Percentiles rank a stretch among this genome's conserved stretches.
These are phyloP conservation scores for Oostethus manadensis DNA, from an alignment of 2,113 vertebrate species.

Conservation along the genomic window DNA sequence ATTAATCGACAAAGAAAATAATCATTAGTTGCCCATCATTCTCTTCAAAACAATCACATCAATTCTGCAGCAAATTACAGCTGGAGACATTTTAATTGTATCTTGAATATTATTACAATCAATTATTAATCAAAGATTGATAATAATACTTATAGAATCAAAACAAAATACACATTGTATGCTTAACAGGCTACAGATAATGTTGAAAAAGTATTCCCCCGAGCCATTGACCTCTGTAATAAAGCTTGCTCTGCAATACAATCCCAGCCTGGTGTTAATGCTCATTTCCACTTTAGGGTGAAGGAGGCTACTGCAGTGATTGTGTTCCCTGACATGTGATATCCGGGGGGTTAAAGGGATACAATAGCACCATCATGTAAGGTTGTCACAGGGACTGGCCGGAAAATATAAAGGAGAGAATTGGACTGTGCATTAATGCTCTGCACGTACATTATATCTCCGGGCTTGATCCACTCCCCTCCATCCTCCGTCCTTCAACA, in stretches of 20 bases:
- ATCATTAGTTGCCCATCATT: no score
- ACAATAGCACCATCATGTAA: conserved; percentile 60
- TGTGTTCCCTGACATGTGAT: conserved; percentile 62
- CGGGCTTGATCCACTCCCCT: conserved; percentile 31
- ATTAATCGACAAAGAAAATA: no score
- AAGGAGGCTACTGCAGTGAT: conserved; percentile 49
- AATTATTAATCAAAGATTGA: no score
- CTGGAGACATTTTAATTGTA: no score
- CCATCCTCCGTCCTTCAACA: conserved; percentile 64
- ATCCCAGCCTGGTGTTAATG: conserved; percentile 32
- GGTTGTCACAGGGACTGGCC: conserved; percentile 42
- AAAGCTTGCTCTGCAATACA: conserved; percentile 40
- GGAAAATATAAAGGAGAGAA: conserved; percentile 42
- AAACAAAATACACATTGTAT: no score
- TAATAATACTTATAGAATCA: no score
- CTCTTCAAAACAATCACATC: no score
- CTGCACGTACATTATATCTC: conserved; percentile 54
- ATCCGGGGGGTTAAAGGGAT: conserved; percentile 52
- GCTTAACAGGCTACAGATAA: not conserved
- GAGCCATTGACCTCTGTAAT: conserved; percentile 44
- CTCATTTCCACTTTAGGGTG: conserved; percentile 53
- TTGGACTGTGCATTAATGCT: conserved; percentile 56
- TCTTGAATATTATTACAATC: no score
- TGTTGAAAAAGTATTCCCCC: conserved; percentile 12
- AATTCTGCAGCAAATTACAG: no score